These are phyloP conservation scores for Mythimna pallens DNA, from an alignment of 2,888 invertebrate species.

Conservation along the genomic window DNA sequence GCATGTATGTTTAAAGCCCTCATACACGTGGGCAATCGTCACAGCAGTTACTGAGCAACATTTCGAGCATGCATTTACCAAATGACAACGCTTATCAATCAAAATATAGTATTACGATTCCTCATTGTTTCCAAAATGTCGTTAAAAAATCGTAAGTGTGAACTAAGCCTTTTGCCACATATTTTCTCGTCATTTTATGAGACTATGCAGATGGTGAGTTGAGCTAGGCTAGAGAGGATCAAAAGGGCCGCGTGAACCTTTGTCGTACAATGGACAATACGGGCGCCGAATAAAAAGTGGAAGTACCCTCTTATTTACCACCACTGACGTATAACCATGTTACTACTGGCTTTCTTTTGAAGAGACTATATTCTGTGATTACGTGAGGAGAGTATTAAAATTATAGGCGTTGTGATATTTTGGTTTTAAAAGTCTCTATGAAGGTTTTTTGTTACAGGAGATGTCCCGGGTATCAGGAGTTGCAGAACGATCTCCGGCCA, in stretches of 20 bases:
- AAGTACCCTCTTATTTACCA: constrained; percentile 40
- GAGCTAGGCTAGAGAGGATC: constrained; percentile 42
- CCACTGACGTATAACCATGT: constrained; percentile 12
- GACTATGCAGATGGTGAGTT: constrained; percentile 48
- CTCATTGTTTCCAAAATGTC: too few relatives aligned
- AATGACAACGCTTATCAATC: too few relatives aligned
- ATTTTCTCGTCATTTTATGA: constrained; percentile 15
- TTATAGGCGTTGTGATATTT: not conserved
- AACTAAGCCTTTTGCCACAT: not conserved
- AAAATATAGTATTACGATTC: too few relatives aligned
- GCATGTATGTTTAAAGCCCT: too few relatives aligned
- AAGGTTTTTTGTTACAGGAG: not conserved
- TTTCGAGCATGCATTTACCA: too few relatives aligned
- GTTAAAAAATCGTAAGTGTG: not conserved
- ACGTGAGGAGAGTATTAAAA: constrained; percentile 30
- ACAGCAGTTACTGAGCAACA: too few relatives aligned
- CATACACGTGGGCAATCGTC: too few relatives aligned
- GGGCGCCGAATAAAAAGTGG: constrained; percentile 50
- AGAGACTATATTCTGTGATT: constrained; percentile 17
- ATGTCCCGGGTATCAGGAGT: too few relatives aligned
- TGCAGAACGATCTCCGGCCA: too few relatives aligned
- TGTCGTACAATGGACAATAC: constrained; percentile 54
- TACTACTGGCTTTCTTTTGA: constrained; percentile 32
- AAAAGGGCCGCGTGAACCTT: constrained; percentile 43
- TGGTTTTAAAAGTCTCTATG: not conserved